A percentile compares a stretch with the other conserved stretches of the same genome.
These are phyloP conservation scores for Belonocnema kinseyi DNA, from an alignment of 1,140 invertebrate species.

Conservation along the genomic window DNA sequence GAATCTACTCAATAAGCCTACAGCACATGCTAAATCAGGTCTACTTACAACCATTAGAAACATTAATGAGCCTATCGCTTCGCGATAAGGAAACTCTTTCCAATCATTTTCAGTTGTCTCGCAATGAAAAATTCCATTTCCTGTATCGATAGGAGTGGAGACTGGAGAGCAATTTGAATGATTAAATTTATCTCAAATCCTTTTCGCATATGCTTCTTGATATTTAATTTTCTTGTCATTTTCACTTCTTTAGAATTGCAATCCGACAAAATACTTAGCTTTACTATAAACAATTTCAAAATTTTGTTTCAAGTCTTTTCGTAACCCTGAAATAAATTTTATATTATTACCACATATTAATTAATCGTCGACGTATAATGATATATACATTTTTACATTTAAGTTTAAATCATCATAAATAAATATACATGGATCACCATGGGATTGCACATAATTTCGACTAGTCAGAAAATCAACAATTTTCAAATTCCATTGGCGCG, in stretches of 20 bases:
- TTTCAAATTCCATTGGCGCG: not conserved
- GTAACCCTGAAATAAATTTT: not conserved
- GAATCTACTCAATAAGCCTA: slow-evolving; percentile 52
- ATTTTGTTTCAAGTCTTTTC: not conserved
- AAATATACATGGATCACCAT: not conserved
- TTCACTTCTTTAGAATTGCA: not conserved
- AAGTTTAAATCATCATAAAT: not conserved
- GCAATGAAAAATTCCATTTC: too few relatives aligned
- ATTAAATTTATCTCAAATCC: not conserved
- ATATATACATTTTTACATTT: not conserved
- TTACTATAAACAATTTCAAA: not conserved
- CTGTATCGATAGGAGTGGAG: not conserved
- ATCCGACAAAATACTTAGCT: not conserved
- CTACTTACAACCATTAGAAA: slow-evolving; percentile 59
- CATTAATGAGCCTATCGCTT: slow-evolving; percentile 62
- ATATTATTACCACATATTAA: not conserved
- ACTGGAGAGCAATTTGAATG: not conserved
- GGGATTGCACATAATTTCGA: not conserved
- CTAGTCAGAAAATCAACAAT: not conserved
- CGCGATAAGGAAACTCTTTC: slow-evolving; percentile 42
- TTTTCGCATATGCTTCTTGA: not conserved
- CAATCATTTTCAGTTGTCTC: too few relatives aligned
- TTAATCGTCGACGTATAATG: not conserved
- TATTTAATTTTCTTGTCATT: not conserved
- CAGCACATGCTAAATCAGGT: slow-evolving; percentile 63